These are phyloP conservation scores for Alosa sapidissima DNA, from an alignment of 2,797 vertebrate genomes.

Conservation along the genomic window DNA sequence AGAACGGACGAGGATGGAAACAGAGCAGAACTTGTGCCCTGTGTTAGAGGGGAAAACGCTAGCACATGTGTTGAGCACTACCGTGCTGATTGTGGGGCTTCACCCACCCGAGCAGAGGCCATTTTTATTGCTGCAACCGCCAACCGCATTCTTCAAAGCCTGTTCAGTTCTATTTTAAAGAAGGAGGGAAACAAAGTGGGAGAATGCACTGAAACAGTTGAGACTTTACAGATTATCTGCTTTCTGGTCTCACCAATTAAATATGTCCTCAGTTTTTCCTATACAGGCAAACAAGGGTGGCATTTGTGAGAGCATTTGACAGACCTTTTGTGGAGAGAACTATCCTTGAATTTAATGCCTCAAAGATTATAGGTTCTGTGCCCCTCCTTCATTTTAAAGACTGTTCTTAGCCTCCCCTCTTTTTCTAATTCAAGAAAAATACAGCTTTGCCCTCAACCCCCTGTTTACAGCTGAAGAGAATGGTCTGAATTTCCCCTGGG, in stretches of 20 bases:
- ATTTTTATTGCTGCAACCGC: slow-evolving; percentile 60
- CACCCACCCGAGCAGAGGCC: slow-evolving; percentile 52
- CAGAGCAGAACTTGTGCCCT: slow-evolving; percentile 36
- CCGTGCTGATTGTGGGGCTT: slow-evolving; percentile 48
- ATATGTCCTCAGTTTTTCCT: neutral
- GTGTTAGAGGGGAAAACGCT: slow-evolving; percentile 54
- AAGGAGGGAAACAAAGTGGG: slow-evolving; percentile 4
- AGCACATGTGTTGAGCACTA: slow-evolving; percentile 57
- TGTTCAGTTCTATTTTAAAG: neutral
- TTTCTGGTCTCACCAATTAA: neutral
- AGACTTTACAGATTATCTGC: neutral
- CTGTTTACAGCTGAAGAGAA: neutral
- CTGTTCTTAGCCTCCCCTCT: slow-evolving; percentile 6
- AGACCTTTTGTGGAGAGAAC: neutral
- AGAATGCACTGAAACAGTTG: slow-evolving; percentile 18
- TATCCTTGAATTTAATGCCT: slow-evolving; percentile 12
- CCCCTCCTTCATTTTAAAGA: slow-evolving; percentile 27
- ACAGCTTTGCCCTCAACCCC: slow-evolving; percentile 20
- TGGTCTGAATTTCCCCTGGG: neutral
- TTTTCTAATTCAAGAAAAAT: slow-evolving; percentile 23
- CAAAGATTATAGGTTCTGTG: neutral
- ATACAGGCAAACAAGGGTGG: neutral
- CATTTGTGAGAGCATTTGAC: neutral
- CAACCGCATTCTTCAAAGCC: slow-evolving; percentile 70
- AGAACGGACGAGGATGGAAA: slow-evolving; percentile 31